Evolutionary conservation across 2,113 vertebrate species (phyloP), one percentile per base, ranked within the genome.

Genomic region (Amazona guildingii): DNA sequence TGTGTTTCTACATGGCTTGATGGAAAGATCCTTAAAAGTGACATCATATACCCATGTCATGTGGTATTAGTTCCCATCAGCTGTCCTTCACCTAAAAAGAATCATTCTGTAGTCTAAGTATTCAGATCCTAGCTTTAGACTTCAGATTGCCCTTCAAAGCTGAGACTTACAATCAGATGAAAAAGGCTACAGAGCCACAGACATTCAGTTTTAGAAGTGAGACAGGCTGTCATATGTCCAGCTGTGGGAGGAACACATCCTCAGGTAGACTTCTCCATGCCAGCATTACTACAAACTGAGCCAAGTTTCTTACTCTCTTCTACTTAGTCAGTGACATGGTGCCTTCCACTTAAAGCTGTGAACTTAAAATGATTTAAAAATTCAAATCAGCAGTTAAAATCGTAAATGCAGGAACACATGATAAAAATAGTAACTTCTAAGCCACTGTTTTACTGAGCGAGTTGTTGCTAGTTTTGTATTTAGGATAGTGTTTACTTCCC

Each of bases 41-140:
- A 66, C 5, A 52, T 57, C 11, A 24, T 31, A 46, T 7, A 20
- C 14, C 10, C 29, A 12, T 21, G 12, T 46, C 78, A 75, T 1
- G 1, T 20, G 33, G 35, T 21, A 35, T 2, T 6, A 5, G 11
- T 59, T 86, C 23, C 41, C n/a, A 72, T 41, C 5, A 41, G 24
- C 4, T 4, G 44, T 14, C 35, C 49, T n/a, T 31, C 66, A 59
- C 7, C 8, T 74, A 68, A 49, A 78, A 80, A 17, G 63, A 76
- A 66, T 49, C 12, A 61, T 35, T 72, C 16, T 0, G 0, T 19
- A 43, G 35, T 19, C 33, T 64, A 37, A 8, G 10, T 28, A 4
- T 83, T 91, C 24, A 70, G 41, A 68, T 4, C 7, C 20, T 49
- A 74, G 21, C 43, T 84, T 82, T 62, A 74, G n/a, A 79, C 17